Base-by-base conservation (phyloP, 2,797 vertebrate species). In the Tympanoctomys barrerae region DNA sequence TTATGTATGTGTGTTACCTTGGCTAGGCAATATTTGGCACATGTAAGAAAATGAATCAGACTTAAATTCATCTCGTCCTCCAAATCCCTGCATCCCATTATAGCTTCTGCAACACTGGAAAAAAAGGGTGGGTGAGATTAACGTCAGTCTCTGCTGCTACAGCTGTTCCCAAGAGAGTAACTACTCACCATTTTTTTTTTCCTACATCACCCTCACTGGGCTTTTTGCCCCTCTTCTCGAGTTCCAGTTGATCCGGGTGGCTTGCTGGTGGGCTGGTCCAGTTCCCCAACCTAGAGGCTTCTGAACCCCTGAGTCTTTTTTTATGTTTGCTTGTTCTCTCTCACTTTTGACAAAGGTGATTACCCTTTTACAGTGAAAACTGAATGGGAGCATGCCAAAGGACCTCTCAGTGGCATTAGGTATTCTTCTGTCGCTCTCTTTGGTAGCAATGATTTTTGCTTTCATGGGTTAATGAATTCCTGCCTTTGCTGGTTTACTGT, bases 51-150 rank as follows among this genome's bases (percentile, higher is more conserved):
- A 94, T 81, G 84, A 94, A 89, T 92, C n/a, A 83, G 77, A 94
- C 84, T 93, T 95, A 57, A 92, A 46, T 84, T 78, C 77, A 95
- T 87, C 84, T 95, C n/a, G 57, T 95, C 61, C 36, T 16, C 77
- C 66, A 87, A 89, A 78, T 84, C 61, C 71, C 79, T 28, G 21
- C 19, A 16, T n/a, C 75, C 39, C 84, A 68, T 87, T 82, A 82
- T 5, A 78, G 62, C 78, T 52, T 93, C 54, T 54, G 52, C 81
- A 70, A 64, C 2, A 3, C 80, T 75, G 42, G 87, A 52, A 54
- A 86, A 92, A 49, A 11, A 31, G 54, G 39, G 66, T 54, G 62
- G 13, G 91, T 64, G 82, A 89, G 91, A 88, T 68, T 90, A 93
- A 28, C 46, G 61, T 6, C 10, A 33, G 80, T 18, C 33, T 18